phyloP scores from a whole-genome alignment of 2,113 vertebrate species.

The Xenotilapia caudafasciata region DNA sequence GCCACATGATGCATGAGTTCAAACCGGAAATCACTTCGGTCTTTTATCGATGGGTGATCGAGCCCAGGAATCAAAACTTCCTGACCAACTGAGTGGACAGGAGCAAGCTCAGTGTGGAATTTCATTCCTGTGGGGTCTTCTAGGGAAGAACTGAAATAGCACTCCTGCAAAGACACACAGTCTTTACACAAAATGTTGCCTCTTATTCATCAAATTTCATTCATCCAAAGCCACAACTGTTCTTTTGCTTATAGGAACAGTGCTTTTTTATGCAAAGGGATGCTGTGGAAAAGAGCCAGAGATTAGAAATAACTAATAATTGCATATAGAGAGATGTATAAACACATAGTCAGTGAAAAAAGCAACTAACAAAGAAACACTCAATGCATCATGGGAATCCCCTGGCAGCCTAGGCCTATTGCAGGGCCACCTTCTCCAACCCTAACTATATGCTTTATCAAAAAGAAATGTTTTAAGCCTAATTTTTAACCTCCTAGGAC shows the following conservation, averaged over 20 bases:
- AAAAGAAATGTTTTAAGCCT: background rate
- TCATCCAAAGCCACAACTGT: background rate
- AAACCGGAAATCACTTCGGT: slow-evolving; percentile 30
- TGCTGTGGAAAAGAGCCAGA: background rate
- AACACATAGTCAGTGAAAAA: background rate
- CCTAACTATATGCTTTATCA: background rate
- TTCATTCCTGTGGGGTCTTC: slow-evolving; percentile 74
- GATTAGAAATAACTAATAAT: background rate
- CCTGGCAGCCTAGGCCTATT: background rate
- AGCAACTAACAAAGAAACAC: background rate
- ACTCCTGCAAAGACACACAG: slow-evolving; percentile 4
- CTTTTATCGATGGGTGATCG: slow-evolving; percentile 42
- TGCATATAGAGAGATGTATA: background rate
- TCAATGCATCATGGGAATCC: background rate
- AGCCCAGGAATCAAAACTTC: slow-evolving; percentile 57
- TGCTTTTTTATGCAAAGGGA: background rate
- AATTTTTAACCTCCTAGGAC: background rate
- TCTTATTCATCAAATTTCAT: slow-evolving; percentile 36
- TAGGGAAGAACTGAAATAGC: slow-evolving; percentile 71
- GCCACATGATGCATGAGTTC: slow-evolving; percentile 36
- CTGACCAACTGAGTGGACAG: slow-evolving; percentile 47
- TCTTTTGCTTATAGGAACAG: background rate
- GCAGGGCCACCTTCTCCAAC: background rate
- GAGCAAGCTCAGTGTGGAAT: slow-evolving; percentile 43
- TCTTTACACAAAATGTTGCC: slow-evolving; percentile 25